phyloP scores from a whole-genome alignment of 2,888 invertebrate species.

The Entomobrya multifasciata region DNA sequence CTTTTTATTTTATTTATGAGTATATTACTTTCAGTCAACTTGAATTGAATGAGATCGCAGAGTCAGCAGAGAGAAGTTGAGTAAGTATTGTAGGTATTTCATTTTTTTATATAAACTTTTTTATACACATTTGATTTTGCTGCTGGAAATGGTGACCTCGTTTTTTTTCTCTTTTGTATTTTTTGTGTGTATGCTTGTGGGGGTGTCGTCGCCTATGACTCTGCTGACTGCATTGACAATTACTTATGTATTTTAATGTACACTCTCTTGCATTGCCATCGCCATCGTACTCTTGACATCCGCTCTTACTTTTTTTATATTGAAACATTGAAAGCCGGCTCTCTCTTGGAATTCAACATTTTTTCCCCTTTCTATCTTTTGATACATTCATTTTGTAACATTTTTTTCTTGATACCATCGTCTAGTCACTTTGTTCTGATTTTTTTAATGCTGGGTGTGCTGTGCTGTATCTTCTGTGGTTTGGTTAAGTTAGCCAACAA shows the following conservation, averaged over 20 bases:
- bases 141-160: constrained; percentile 67
- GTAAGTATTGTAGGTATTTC: not conserved
- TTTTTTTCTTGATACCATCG: constrained; percentile 31
- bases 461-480: not conserved
- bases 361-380: not conserved
- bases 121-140: not conserved
- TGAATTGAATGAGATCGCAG: too few species aligned
- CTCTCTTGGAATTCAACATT: not conserved
- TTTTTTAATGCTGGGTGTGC: not conserved
- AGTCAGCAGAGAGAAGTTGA: too few species aligned
- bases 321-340: not conserved
- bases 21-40: too few species aligned
- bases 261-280: not conserved
- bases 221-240: not conserved
- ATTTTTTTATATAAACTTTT: not conserved
- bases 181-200: constrained; percentile 2
- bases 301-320: constrained; percentile 7
- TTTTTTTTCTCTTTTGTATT: constrained; percentile 17
- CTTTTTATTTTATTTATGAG: not conserved
- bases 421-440: constrained; percentile 36
- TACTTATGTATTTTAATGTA: not conserved
- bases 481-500: not conserved
- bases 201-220: constrained; percentile 33
- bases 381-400: not conserved
- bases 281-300: constrained; percentile 24